These are phyloP conservation scores for Trichoplusia ni DNA, from an alignment of 1,140 invertebrate genomes.

Conservation along the genomic window DNA sequence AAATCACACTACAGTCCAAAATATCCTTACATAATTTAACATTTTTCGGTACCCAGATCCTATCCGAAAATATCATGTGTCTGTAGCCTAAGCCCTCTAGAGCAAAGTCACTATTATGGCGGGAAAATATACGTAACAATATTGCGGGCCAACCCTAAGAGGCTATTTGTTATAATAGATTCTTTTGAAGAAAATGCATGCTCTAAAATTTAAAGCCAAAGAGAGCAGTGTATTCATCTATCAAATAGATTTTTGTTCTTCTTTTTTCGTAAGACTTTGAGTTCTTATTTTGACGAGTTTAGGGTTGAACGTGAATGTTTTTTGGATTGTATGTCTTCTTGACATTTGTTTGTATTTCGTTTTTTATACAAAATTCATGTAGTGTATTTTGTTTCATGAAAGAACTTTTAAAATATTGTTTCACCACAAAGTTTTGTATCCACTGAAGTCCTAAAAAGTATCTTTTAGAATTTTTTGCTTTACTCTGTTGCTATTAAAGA, in stretches of 20 bases:
- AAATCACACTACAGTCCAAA: too few relatives aligned
- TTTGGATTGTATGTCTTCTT: not conserved
- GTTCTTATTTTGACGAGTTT: not conserved
- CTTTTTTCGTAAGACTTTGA: not conserved
- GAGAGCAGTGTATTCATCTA: slow-evolving; percentile 3
- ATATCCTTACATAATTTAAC: not conserved
- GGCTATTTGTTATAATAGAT: slow-evolving; percentile 30
- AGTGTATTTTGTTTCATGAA: too few relatives aligned
- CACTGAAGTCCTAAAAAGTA: too few relatives aligned
- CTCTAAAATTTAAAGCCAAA: slow-evolving; percentile 17
- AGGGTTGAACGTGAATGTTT: not conserved
- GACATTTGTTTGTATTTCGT: too few relatives aligned
- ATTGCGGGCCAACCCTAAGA: slow-evolving; percentile 20
- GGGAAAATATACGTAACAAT: slow-evolving; percentile 17
- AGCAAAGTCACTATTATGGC: not conserved
- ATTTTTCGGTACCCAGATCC: not conserved
- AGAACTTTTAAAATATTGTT: too few relatives aligned
- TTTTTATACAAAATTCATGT: too few relatives aligned
- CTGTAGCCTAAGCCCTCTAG: not conserved
- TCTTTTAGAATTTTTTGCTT: too few relatives aligned
- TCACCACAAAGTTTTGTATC: too few relatives aligned
- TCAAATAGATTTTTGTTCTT: slow-evolving; percentile 2
- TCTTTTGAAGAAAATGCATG: slow-evolving; percentile 27
- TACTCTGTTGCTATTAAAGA: too few relatives aligned
- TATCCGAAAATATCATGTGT: slow-evolving; percentile 11